Base-by-base conservation (phyloP, 1,140 invertebrate genomes). In the Phortica variegata region DNA sequence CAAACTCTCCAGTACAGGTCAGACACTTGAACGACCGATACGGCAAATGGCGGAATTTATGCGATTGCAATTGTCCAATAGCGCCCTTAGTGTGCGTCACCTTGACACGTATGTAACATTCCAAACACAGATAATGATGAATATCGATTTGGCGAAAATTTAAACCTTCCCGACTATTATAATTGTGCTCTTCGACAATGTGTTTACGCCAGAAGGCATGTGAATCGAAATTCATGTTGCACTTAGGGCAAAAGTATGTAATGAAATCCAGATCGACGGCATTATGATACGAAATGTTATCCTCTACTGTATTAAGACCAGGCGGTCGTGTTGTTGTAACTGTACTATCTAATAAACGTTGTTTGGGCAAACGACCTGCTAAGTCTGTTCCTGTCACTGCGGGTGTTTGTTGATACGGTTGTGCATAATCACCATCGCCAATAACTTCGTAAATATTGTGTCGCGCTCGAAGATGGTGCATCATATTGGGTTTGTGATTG, bases 131-230 rank as follows among this genome's bases (percentile, higher is more conserved):
- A 38, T 68, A 73, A 33, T 73, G 70, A 47, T 73, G 70, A 26
- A 60, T 63, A 19, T 73, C 70, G 13, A 73, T 61, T 32, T 73
- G 70, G 1, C 70, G 65, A 50, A 73, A 73, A 29, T 73, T 73
- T 0, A 73, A 33, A 2, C 70, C 70, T 21, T 65, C 56, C 2
- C 70, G 58, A 19, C 70, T 65, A 7, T 73, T 73, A 9, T 55
- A 58, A 36, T 73, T 69, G 40, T 73, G 70, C 15, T 56, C 52
- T 10, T 73, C 66, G 5, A 73, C 70, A 31, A 73, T 73, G 45
- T 73, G 70, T 31, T 73, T 73, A 16, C 70, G 70, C 70, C 70
- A 73, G 33, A 68, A 65, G 9, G 66, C 70, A 19, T 73, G 70
- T 5, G 70, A 70, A 43, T 73, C 60, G 31, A 73, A 73, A 41